Evolutionary conservation across 2,113 vertebrate species (phyloP).

Genomic region (Apeltes quadracus): DNA sequence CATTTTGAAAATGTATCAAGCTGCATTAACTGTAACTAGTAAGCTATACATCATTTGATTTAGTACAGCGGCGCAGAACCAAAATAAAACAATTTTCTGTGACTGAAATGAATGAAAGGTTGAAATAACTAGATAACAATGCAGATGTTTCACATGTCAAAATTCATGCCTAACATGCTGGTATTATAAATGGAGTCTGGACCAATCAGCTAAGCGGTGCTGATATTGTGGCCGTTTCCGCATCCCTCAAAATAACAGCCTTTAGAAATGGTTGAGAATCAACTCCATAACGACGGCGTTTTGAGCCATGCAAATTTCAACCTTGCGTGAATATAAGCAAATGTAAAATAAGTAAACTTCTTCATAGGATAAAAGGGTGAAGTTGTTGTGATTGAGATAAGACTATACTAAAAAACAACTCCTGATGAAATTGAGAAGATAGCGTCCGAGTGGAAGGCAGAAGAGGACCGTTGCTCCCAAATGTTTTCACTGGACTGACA

Average conservation of each 20-base stretch:
- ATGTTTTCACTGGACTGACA: no score
- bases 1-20: neutral
- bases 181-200: neutral
- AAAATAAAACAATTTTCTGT: no score
- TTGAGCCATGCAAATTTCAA: neutral
- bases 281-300: no score
- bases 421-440: neutral
- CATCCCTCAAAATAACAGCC: neutral
- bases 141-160: no score
- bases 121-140: no score
- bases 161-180: neutral
- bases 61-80: neutral
- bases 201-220: neutral
- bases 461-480: no score
- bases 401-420: neutral
- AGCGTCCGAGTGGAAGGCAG: neutral
- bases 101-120: no score
- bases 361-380: neutral
- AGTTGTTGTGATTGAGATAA: neutral
- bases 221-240: neutral
- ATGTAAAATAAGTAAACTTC: neutral
- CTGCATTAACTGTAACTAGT: neutral
- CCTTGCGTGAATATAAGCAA: neutral
- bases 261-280: no score
- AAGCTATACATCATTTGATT: neutral